Base-by-base conservation (phyloP, 2,797 vertebrate species). In the Sebastolobus altivelis region DNA sequence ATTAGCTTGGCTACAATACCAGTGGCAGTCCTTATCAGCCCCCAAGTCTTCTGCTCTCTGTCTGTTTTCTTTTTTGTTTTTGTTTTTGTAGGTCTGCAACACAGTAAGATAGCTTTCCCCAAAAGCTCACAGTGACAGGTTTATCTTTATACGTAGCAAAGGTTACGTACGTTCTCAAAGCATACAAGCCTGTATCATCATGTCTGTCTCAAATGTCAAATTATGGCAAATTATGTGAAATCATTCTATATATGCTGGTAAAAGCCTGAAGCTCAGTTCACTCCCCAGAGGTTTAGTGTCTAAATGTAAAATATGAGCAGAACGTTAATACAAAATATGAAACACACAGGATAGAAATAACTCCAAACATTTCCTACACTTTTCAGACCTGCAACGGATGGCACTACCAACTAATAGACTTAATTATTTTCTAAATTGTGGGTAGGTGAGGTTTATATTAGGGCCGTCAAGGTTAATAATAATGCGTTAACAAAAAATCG, bases 1-100 rank as follows among this genome's bases (percentile, higher is more conserved):
- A 96, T 96, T 96, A 95, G 88, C 89, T 95, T 94, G 93, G 93
- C 93, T 88, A 92, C 86, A 91, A 88, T 93, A 92, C 83, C 84
- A 72, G 90, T 88, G 77, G 89, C 84, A 91, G 88, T 87, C 88
- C 91, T 95, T 95, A 95, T 96, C 94, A 79, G 83, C 80, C 88
- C 80, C 72, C 56, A 27, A 89, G 90, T 90, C 88, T 87, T 89
- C 85, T 93, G 90, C 85, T 90, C 76, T 66, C 79, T 60, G 56
- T 77, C 65, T 83, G 38, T 63, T 65, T 65, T 43, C 61, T 31
- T 55, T 46, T 65, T 55, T 25, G 16, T 35, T 27, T 40, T 69
- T n/a, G 56, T 85, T 58, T 25, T 72, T 38, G 18, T 31, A 49
- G 55, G 79, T 87, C 71, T 38, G 68, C 16, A 77, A 76, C 65